These are phyloP conservation scores for Oncorhynchus clarkii DNA, from an alignment of 2,113 vertebrate genomes.

Conservation along the genomic window DNA sequence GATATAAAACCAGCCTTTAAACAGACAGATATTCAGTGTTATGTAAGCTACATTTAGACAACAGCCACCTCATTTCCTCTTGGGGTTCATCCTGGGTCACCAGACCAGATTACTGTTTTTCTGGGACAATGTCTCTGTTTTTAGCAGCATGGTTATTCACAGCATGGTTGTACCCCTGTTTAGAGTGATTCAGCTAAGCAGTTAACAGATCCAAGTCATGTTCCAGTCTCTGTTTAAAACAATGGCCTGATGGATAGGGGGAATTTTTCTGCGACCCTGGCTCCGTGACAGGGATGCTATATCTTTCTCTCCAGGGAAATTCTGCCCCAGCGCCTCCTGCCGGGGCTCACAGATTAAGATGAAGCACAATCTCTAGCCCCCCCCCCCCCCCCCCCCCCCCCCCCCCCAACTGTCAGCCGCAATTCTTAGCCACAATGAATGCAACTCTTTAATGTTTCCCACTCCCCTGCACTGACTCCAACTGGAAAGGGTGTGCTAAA, in stretches of 20 bases:
- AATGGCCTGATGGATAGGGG: neutral
- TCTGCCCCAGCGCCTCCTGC: conserved; percentile 12
- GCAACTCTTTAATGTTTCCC: conserved; percentile 37
- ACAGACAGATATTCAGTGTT: too few species aligned
- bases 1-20: too few species aligned
- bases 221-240: too few species aligned
- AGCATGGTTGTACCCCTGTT: too few species aligned
- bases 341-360: conserved; percentile 50
- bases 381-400: conserved; percentile 42
- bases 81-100: too few species aligned
- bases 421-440: conserved; percentile 33
- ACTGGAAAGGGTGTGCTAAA: neutral
- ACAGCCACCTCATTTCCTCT: too few species aligned
- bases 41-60: too few species aligned
- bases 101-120: too few species aligned
- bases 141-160: too few species aligned
- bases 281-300: conserved; percentile 43
- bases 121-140: too few species aligned
- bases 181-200: too few species aligned
- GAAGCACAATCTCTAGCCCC: conserved; percentile 39
- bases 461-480: conserved; percentile 20
- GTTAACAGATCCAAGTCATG: too few species aligned
- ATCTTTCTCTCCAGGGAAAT: conserved; percentile 34
- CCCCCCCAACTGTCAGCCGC: conserved; percentile 32
- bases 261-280: conserved; percentile 38